Conservation (phyloP, 2,888 invertebrate species). For the Spodoptera picta region DNA sequence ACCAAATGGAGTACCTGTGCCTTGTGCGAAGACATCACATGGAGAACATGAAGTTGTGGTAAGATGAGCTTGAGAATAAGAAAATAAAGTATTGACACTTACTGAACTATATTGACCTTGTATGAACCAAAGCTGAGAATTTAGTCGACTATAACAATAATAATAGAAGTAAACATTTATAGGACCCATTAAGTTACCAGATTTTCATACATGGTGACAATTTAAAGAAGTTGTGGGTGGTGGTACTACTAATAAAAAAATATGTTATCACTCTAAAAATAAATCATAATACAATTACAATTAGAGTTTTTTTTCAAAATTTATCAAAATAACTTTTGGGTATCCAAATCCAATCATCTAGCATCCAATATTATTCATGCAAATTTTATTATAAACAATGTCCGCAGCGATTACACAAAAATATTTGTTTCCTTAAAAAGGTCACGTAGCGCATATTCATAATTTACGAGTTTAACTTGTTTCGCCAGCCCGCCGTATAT, state of each 20-base stretch:
- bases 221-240: too few relatives aligned
- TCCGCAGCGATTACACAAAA: constrained; percentile 6
- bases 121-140: too few relatives aligned
- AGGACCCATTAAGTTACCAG: too few relatives aligned
- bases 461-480: constrained; percentile 27
- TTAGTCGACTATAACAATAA: too few relatives aligned
- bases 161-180: too few relatives aligned
- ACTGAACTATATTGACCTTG: too few relatives aligned
- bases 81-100: neutral
- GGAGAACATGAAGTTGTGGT: constrained; percentile 76
- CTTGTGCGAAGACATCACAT: constrained; percentile 77
- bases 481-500: constrained; percentile 14
- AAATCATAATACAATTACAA: neutral
- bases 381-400: constrained; percentile 3
- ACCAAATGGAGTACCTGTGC: constrained; percentile 77
- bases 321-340: neutral
- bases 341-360: neutral
- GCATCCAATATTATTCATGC: neutral
- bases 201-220: too few relatives aligned
- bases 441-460: constrained; percentile 24
- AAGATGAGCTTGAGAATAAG: constrained; percentile 36
- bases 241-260: too few relatives aligned
- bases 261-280: too few relatives aligned
- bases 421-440: constrained; percentile 25
- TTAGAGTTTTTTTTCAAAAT: neutral